Percentiles rank a stretch among this genome's conserved stretches.
Conservation (phyloP, 1,140 invertebrate genomes). For the Sarcophaga peregrina region DNA sequence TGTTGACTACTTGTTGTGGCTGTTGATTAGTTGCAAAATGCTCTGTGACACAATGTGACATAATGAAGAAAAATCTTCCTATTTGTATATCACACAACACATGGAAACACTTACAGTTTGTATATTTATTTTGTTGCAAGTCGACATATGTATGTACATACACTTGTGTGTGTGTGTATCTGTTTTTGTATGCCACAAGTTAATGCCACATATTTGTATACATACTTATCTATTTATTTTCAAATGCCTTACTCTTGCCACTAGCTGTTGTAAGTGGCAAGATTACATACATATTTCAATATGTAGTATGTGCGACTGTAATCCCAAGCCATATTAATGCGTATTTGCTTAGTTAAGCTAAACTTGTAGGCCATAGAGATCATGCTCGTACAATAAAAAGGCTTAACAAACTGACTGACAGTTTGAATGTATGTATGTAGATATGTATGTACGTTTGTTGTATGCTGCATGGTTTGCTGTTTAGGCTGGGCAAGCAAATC, state of each 20-base stretch:
- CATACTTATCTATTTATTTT: constrained; percentile 14
- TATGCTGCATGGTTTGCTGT: no score
- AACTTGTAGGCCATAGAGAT: not conserved
- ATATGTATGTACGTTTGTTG: no score
- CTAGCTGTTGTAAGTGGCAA: not conserved
- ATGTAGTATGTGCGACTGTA: not conserved
- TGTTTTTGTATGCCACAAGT: no score
- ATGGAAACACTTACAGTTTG: not conserved
- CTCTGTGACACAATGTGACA: constrained; percentile 38
- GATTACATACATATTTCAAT: no score
- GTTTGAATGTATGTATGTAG: no score
- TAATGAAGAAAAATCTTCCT: constrained; percentile 41
- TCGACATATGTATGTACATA: no score
- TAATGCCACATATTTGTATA: not conserved
- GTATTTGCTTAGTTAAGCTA: constrained; percentile 12
- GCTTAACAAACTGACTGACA: no score
- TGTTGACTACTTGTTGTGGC: constrained; percentile 31
- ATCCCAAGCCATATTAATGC: not conserved
- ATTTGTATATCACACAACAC: constrained; percentile 22
- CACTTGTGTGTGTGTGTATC: no score
- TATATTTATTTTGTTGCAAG: no score
- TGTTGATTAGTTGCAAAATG: constrained; percentile 41
- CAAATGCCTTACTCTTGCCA: not conserved
- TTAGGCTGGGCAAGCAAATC: no score
- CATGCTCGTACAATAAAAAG: no score